Evolutionary conservation across 1,140 invertebrate species (phyloP), one percentile per base, ranked within the genome.

Genomic region (Heliconius nattereri): DNA sequence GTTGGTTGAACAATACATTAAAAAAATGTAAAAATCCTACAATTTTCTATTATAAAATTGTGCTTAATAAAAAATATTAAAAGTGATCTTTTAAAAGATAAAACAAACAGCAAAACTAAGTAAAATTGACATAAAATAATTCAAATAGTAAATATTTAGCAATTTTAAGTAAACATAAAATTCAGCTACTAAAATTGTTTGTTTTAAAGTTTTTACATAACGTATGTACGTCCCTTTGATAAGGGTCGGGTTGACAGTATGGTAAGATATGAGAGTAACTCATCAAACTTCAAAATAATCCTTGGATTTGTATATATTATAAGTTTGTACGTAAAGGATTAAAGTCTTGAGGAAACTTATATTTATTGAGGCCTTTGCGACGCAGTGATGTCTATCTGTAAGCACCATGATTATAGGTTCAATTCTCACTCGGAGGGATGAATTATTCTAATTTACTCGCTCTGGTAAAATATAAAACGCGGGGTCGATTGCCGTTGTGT

Each of bases 281-380:
- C 49, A 75, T 75, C 73, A 75, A 75, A 75, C 49, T 37, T 75
- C 20, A 57, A 75, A 75, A 75, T 32, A 75, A 35, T 75, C 60
- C 60, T 13, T 2, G 52, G 29, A 60, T 57, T 35, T 37, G 20
- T 7, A 60, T 75, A 66, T 26, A 26, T 16, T 26, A 23, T 66
- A 66, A 26, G 13, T 66, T 66, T 29, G 2, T n/a, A 57, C n/a
- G 9, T n/a, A 57, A 57, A 66, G 60, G 23, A 66, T 60, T 60
- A 60, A 26, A 26, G 9, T 60, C 0, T n/a, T 60, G n/a, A 66
- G 3, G 8, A 5, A 66, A 26, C 60, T 26, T 66, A 26, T 23
- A 66, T 52, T 52, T 52, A 52, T 52, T 45, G 40, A 11, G 40
- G 40, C 8, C 40, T 11, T 40, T 13, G 40, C 13, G 40, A 13